Base-by-base conservation (phyloP, 2,113 vertebrate species). In the Odocoileus hemionus region DNA sequence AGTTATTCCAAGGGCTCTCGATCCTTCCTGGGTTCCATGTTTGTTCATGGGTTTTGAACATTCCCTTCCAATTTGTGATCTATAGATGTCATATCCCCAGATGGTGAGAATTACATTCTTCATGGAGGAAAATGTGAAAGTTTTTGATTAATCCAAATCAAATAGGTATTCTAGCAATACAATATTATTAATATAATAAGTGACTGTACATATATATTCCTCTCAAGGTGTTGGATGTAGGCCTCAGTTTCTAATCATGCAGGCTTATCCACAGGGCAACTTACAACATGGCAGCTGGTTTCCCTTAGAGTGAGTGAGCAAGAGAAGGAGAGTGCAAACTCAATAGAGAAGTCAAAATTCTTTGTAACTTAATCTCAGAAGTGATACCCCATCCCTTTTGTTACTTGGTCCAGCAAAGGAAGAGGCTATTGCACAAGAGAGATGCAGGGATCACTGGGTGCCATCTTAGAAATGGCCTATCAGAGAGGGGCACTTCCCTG, bases 101-200 rank as follows among this genome's bases (percentile, higher is more conserved):
- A 95, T 1, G 4, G 30, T 47, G 60, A 92, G 88, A 76, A 52
- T 43, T 83, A 95, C 3, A 43, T 39, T 57, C 43, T 96, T 93
- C 45, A 30, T 28, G 36, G 64, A 91, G 54, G 54, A 94, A 95
- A 94, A 80, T 54, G 16, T 13, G 5, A 86, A 45, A 9, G 30
- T 50, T 96, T 92, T 92, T 76, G 15, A 80, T 86, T 89, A 90
- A 87, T 50, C n/a, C 74, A 93, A 97, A 87, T 8, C 30, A 70
- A 97, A 95, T 21, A 89, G 5, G 52, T 94, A 79, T 94, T 89
- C 55, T 79, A 39, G 84, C 23, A 95, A 98, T 86, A 95, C 43
- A 84, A 39, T 87, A 64, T 91, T 61, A 10, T 10, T 87, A 64
- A 91, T 47, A 6, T 14, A 76, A 60, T 58, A 84, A 70, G 83